phyloP scores from a whole-genome alignment of 2,797 vertebrate species.

The Loriculus beryllinus region DNA sequence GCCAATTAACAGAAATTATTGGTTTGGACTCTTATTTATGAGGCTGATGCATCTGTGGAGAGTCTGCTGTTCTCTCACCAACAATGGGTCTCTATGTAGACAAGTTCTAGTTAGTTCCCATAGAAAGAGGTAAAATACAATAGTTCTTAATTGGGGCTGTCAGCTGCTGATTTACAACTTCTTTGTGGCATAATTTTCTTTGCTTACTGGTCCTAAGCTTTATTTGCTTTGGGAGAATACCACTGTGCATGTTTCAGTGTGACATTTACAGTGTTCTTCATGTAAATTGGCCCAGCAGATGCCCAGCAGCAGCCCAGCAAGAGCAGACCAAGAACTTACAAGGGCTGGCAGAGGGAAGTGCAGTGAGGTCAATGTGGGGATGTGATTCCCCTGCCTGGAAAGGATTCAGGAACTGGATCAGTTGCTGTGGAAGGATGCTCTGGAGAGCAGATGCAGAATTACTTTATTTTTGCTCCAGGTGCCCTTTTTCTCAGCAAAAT shows the following conservation, averaged over 20 bases:
- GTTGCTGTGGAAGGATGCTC: neutral
- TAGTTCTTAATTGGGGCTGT: accelerated
- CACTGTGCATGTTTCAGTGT: neutral
- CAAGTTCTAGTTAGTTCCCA: neutral
- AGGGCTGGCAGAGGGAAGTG: neutral
- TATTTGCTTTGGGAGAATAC: neutral
- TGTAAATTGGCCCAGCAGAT: neutral
- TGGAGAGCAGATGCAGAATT: neutral
- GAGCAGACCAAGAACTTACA: neutral
- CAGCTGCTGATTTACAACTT: neutral
- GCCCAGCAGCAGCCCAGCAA: neutral
- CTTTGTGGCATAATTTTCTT: neutral
- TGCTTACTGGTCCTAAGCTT: neutral
- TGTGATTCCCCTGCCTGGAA: neutral
- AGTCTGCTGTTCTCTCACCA: neutral
- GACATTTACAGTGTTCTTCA: constrained; percentile 17
- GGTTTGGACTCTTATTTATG: neutral
- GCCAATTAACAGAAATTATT: neutral
- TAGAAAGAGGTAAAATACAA: neutral
- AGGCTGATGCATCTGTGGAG: neutral
- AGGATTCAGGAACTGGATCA: neutral
- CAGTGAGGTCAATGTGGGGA: neutral
- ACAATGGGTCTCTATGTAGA: neutral
- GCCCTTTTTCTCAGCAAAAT: neutral
- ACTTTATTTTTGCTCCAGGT: neutral